Evolutionary conservation across 1,140 invertebrate species (phyloP).

Genomic region (Aethina tumida): DNA sequence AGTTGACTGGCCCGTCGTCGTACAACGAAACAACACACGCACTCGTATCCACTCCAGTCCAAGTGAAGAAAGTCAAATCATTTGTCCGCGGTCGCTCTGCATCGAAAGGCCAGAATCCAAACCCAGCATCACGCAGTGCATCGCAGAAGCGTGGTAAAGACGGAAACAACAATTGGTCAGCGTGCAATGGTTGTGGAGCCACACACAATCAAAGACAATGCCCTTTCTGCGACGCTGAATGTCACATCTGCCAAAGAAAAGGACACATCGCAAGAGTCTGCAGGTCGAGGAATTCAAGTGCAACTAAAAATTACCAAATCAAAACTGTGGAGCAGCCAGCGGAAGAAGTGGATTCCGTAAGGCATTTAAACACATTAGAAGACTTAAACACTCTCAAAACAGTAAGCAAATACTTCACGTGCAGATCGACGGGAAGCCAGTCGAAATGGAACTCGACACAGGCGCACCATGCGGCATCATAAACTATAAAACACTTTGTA

Average conservation of each 20-base stretch:
- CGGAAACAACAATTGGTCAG: not conserved
- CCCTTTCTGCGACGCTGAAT: slow-evolving; percentile 8
- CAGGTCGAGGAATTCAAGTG: no score
- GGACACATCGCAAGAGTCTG: slow-evolving; percentile 11
- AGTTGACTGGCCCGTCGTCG: not conserved
- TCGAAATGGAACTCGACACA: no score
- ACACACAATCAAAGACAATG: slow-evolving; percentile 8
- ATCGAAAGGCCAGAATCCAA: slow-evolving; percentile 1
- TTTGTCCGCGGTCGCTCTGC: slow-evolving; percentile 1
- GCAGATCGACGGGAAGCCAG: slow-evolving; percentile 4
- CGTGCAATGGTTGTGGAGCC: slow-evolving; percentile 14
- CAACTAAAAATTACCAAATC: no score
- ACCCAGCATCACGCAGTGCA: not conserved
- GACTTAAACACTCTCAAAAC: not conserved
- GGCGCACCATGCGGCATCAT: slow-evolving; percentile 22
- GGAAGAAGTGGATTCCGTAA: not conserved
- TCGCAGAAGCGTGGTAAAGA: slow-evolving; percentile 2
- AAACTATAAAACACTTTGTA: slow-evolving; percentile 5
- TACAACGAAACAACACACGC: slow-evolving; percentile 3
- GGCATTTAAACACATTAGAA: slow-evolving; percentile 6
- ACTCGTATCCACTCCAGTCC: no score
- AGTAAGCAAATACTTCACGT: slow-evolving; percentile 5
- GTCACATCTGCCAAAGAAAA: slow-evolving; percentile 10
- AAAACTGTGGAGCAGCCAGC: no score
- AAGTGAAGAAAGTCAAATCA: no score